A percentile compares a stretch with the other conserved stretches of the same genome.
Evolutionary conservation across 2,888 invertebrate species (phyloP).

Genomic region (Lordiphosa fenestrarum): DNA sequence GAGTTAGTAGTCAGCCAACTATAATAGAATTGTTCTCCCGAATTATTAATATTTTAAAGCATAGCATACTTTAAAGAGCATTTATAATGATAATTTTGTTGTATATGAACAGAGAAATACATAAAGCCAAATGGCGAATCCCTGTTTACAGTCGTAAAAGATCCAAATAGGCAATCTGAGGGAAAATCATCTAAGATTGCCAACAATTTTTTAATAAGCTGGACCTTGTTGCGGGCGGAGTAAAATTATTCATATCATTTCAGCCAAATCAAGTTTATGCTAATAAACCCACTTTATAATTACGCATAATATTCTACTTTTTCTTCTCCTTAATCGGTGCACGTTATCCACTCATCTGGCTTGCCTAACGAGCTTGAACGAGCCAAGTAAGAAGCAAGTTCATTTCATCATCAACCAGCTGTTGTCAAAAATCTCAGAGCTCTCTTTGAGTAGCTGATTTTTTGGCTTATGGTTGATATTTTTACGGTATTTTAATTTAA

Average conservation of each 20-base stretch:
- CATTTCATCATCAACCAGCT: slow-evolving; percentile 40
- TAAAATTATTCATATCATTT: slow-evolving; percentile 21
- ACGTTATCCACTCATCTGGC: slow-evolving; percentile 41
- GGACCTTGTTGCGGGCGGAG: no score
- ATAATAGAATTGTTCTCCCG: no score
- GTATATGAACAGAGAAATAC: no score
- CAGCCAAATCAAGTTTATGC: slow-evolving; percentile 22
- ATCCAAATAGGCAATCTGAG: no score
- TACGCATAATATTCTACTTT: slow-evolving; percentile 42
- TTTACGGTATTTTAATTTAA: slow-evolving; percentile 59
- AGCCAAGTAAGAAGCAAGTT: slow-evolving; percentile 16
- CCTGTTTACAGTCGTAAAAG: no score
- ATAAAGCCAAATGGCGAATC: no score
- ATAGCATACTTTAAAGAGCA: no score
- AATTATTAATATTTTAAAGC: no score
- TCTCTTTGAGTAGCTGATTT: slow-evolving; percentile 37
- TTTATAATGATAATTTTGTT: no score
- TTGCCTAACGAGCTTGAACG: slow-evolving; percentile 43
- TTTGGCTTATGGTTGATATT: slow-evolving; percentile 38
- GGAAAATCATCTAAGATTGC: no score
- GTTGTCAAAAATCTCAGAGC: slow-evolving; percentile 38
- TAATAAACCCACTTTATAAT: slow-evolving; percentile 32
- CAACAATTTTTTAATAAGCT: no score
- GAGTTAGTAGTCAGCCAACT: no score
- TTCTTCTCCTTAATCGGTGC: slow-evolving; percentile 19